A percentile compares a stretch with the other conserved stretches of the same genome.
phyloP scores from a whole-genome alignment of 2,113 vertebrate species.

The Dicrurus megarhynchus region DNA sequence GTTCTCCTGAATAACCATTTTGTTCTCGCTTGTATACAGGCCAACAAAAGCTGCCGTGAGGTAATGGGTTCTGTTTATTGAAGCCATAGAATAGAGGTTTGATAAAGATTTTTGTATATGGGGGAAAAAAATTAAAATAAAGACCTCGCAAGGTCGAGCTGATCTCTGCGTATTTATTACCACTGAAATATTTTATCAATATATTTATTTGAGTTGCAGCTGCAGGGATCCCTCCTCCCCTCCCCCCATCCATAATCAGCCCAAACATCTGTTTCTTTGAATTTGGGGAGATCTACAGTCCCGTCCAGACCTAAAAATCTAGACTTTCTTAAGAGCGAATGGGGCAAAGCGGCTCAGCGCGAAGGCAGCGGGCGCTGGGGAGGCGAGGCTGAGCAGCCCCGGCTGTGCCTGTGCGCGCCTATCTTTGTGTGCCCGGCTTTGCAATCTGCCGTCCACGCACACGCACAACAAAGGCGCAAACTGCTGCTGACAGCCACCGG shows the following conservation, averaged over 20 bases:
- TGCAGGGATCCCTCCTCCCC: slow-evolving; percentile 52
- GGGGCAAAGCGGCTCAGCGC: neutral
- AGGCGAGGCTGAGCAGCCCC: neutral
- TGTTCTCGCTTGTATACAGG: slow-evolving; percentile 99
- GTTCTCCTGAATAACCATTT: slow-evolving; percentile 99
- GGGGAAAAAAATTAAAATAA: slow-evolving; percentile 72
- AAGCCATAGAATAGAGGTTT: slow-evolving; percentile 97
- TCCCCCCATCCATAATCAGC: slow-evolving; percentile 62
- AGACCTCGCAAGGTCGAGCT: slow-evolving; percentile 88
- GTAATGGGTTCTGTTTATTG: slow-evolving; percentile 99
- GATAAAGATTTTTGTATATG: slow-evolving; percentile 93
- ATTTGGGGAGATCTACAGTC: slow-evolving; percentile 37
- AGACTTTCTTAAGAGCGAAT: neutral
- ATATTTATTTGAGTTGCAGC: slow-evolving; percentile 73
- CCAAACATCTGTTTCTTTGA: slow-evolving; percentile 75
- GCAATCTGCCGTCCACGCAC: neutral
- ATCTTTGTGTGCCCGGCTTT: neutral
- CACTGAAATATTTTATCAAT: slow-evolving; percentile 73
- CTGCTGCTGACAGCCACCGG: neutral
- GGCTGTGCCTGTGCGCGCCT: neutral
- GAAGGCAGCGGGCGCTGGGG: neutral
- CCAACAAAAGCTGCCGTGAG: slow-evolving; percentile 99
- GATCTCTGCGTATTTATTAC: slow-evolving; percentile 76
- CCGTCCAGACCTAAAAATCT: slow-evolving; percentile 23
- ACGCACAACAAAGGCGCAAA: neutral